These are phyloP conservation scores for Aphaenogaster ashmeadi DNA, from an alignment of 1,140 invertebrate genomes.

Conservation along the genomic window DNA sequence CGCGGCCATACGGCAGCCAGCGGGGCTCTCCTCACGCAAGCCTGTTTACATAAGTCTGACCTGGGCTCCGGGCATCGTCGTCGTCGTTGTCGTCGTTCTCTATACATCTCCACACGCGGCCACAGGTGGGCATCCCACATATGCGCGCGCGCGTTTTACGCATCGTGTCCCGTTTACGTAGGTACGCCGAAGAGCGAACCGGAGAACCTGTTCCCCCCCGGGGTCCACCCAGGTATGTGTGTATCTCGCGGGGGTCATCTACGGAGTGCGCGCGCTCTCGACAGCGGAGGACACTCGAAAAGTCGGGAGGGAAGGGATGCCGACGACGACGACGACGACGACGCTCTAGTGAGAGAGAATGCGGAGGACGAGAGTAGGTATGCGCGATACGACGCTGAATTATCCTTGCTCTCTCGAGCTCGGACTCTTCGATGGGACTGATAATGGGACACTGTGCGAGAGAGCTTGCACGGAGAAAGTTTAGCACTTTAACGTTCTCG, in stretches of 20 bases:
- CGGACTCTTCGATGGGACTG: constrained; percentile 45
- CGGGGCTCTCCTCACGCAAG: constrained; percentile 80
- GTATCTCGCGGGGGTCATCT: constrained; percentile 70
- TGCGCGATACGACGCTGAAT: constrained; percentile 41
- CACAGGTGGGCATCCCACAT: constrained; percentile 77
- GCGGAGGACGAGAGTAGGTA: constrained; percentile 3
- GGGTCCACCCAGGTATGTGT: constrained; percentile 57
- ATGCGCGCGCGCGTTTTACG: background rate
- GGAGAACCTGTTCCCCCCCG: constrained; percentile 60
- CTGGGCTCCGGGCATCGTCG: constrained; percentile 48
- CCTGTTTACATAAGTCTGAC: constrained; percentile 81
- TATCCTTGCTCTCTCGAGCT: constrained; percentile 42
- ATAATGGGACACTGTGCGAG: constrained; percentile 15
- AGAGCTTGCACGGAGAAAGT: constrained; percentile 44
- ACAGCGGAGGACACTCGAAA: constrained; percentile 65
- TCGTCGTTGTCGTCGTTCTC: constrained; percentile 57
- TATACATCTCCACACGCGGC: constrained; percentile 60
- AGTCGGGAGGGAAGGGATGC: constrained; percentile 9
- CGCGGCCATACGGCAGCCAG: constrained; percentile 75
- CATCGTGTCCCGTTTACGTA: background rate
- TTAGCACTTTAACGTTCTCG: constrained; percentile 24
- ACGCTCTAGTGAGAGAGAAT: constrained; percentile 26
- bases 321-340: constrained; percentile 18
- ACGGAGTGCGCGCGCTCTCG: constrained; percentile 23
- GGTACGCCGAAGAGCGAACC: constrained; percentile 18